Evolutionary conservation across 1,140 invertebrate genomes (phyloP).

Genomic region (Batillaria attramentaria): DNA sequence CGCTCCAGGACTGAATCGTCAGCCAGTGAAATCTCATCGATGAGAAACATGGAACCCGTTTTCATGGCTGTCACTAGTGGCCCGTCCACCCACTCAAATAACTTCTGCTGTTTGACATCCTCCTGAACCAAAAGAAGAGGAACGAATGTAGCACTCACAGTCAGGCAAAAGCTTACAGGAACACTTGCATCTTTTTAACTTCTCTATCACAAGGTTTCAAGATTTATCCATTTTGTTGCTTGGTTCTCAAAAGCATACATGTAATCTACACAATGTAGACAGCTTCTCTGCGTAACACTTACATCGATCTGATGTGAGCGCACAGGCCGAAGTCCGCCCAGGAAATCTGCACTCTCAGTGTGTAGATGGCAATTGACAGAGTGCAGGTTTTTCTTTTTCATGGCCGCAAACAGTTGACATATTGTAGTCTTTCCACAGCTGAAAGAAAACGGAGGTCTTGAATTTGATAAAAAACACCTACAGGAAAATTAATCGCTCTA

Average conservation of each 20-base stretch:
- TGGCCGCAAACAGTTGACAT: conserved; percentile 87
- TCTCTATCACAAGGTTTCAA: too few species aligned
- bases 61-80: conserved; percentile 94
- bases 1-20: conserved; percentile 99
- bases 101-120: conserved; percentile 67
- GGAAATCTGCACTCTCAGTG: conserved; percentile 97
- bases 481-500: too few species aligned
- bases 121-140: conserved; percentile 36
- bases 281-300: neutral
- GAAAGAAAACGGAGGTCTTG: neutral
- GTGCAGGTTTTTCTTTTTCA: conserved; percentile 79
- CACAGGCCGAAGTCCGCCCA: conserved; percentile 94
- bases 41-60: conserved; percentile 89
- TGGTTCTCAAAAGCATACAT: too few species aligned
- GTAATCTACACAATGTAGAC: too few species aligned
- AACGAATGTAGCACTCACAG: neutral
- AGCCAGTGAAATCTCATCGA: conserved; percentile 99
- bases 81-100: conserved; percentile 99
- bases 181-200: neutral
- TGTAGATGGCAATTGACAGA: conserved; percentile 99
- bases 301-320: conserved; percentile 70
- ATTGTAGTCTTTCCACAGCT: conserved; percentile 98
- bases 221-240: too few species aligned
- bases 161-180: neutral
- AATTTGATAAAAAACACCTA: neutral